phyloP scores from a whole-genome alignment of 2,888 invertebrate genomes.

The Cryptophagus acutangulus region DNA sequence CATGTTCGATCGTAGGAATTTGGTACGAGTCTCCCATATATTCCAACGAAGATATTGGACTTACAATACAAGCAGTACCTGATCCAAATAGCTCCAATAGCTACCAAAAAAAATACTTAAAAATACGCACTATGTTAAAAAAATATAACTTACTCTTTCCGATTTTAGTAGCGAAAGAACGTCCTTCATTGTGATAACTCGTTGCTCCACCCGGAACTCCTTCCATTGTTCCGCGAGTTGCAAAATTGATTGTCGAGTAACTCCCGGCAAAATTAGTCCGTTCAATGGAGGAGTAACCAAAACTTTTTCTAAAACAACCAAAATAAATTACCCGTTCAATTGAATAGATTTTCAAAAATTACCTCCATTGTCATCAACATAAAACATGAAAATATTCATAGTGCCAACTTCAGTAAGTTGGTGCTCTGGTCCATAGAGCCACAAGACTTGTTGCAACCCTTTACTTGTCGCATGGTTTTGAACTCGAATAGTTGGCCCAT shows the following conservation, averaged over 20 bases:
- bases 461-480: conserved; percentile 69
- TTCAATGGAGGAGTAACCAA: conserved; percentile 88
- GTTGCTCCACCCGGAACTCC: conserved; percentile 77
- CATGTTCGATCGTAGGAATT: conserved; percentile 70
- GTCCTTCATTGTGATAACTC: conserved; percentile 78
- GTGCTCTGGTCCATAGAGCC: conserved; percentile 92
- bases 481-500: conserved; percentile 79
- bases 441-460: conserved; percentile 91
- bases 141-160: conserved; percentile 65
- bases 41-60: conserved; percentile 82
- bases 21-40: conserved; percentile 64
- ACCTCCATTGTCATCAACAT: conserved; percentile 88
- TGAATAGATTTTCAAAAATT: conserved; percentile 25
- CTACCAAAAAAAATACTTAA: conserved; percentile 52
- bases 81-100: conserved; percentile 93
- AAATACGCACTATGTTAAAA: conserved; percentile 1
- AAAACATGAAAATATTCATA: conserved; percentile 94
- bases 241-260: conserved; percentile 84
- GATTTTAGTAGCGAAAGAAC: conserved; percentile 67
- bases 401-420: conserved; percentile 96
- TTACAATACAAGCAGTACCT: conserved; percentile 95
- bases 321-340: conserved; percentile 4
- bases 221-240: conserved; percentile 78
- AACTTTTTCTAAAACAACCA: conserved; percentile 68
- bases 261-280: conserved; percentile 92